Conservation (phyloP, 2,888 invertebrate species). For the Phorcus lineatus region DNA sequence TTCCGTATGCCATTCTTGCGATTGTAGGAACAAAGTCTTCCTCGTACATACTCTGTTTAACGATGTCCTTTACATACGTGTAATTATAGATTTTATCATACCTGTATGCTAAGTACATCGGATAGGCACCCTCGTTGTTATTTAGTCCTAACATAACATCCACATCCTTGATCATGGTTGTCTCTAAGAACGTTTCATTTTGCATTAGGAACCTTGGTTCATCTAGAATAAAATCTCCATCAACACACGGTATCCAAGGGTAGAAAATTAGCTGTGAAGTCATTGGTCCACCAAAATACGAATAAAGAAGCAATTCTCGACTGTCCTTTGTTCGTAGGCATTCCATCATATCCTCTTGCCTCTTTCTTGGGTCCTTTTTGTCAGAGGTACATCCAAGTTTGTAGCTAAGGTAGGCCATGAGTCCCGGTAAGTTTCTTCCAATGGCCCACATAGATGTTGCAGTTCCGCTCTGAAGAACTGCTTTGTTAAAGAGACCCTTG, state of each 20-base stretch:
- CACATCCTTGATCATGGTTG: slow-evolving; percentile 2
- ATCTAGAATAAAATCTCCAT: slow-evolving; percentile 17
- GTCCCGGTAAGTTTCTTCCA: neutral
- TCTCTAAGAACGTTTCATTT: slow-evolving; percentile 9
- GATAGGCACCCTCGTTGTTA: slow-evolving; percentile 28
- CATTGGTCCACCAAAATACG: neutral
- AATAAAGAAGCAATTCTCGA: neutral
- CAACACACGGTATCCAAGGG: slow-evolving; percentile 4
- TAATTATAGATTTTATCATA: neutral
- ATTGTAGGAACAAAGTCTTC: neutral
- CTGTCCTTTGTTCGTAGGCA: neutral
- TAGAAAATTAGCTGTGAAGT: neutral
- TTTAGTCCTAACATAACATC: slow-evolving; percentile 30
- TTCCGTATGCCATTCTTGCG: neutral
- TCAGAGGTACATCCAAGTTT: neutral
- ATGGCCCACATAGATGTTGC: slow-evolving; percentile 23
- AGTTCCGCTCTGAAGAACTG: slow-evolving; percentile 30
- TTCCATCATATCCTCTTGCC: neutral
- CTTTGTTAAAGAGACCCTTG: slow-evolving; percentile 30
- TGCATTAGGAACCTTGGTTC: neutral
- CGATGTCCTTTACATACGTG: neutral
- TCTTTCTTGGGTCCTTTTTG: neutral
- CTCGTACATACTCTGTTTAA: neutral
- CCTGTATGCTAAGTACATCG: neutral
- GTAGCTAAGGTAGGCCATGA: neutral